A percentile compares a stretch with the other conserved stretches of the same genome.
phyloP scores from a whole-genome alignment of 2,113 vertebrate species.

The Melanerpes formicivorus region DNA sequence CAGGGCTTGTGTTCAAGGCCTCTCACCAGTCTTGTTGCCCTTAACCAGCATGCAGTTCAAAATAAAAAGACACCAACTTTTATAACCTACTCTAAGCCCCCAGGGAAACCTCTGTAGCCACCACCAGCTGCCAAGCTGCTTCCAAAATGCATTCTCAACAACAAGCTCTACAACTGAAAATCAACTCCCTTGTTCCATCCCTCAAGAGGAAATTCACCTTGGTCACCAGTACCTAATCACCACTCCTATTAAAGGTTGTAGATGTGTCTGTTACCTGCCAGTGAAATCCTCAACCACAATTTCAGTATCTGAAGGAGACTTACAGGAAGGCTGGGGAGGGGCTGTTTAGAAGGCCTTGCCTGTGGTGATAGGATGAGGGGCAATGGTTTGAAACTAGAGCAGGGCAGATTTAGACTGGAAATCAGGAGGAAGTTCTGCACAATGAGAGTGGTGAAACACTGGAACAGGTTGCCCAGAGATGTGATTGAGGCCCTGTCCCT shows the following conservation, averaged over 20 bases:
- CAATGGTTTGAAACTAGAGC: no score
- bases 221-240: not conserved
- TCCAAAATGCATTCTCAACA: not conserved
- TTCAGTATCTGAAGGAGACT: no score
- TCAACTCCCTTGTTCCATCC: not conserved
- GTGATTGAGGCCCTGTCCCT: no score
- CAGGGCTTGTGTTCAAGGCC: no score
- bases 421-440: no score
- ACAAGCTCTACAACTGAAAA: not conserved
- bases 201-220: not conserved
- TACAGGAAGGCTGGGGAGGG: no score
- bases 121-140: not conserved
- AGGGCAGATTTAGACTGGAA: no score
- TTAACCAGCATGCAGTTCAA: not conserved
- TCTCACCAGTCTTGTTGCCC: no score
- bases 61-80: accelerated
- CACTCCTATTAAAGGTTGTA: not conserved
- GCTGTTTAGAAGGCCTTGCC: no score
- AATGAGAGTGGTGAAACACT: no score
- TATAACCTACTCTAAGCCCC: not conserved
- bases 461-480: no score
- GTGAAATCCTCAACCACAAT: not conserved
- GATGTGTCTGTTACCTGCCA: not conserved
- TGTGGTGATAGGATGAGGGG: no score
- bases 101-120: not conserved